phyloP scores from a whole-genome alignment of 2,888 invertebrate genomes.

The Liodrosophila aerea region DNA sequence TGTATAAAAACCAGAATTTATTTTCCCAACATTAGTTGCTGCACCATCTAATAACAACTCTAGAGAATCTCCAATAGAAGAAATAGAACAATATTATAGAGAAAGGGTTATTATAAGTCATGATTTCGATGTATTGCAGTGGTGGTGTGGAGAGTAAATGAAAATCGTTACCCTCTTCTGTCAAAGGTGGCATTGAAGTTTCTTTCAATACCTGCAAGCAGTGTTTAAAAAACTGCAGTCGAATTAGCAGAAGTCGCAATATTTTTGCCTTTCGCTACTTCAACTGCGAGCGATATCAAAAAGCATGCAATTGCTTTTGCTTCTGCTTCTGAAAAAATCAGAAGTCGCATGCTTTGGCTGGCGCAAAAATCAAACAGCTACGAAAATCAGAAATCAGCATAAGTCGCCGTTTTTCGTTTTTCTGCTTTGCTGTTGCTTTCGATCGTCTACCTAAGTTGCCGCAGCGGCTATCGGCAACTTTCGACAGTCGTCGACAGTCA shows the following conservation, averaged over 20 bases:
- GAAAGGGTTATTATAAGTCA: no score
- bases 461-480: not conserved
- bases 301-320: not conserved
- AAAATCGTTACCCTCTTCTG: no score
- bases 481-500: not conserved
- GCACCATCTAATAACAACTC: no score
- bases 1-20: no score
- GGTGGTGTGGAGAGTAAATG: no score
- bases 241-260: conserved; percentile 7
- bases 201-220: no score
- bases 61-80: no score
- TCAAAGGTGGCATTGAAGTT: no score
- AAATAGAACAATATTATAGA: no score
- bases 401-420: not conserved
- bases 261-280: conserved; percentile 6
- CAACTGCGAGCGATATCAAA: conserved; percentile 6
- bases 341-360: not conserved
- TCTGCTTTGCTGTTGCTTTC: conserved; percentile 5
- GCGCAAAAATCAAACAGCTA: not conserved
- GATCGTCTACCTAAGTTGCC: not conserved
- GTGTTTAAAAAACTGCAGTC: conserved; percentile 5
- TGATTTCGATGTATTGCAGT: no score
- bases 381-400: not conserved
- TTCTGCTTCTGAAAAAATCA: not conserved
- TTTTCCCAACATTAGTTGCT: no score